phyloP scores from a whole-genome alignment of 2,888 invertebrate species.

The Xylota sylvarum region DNA sequence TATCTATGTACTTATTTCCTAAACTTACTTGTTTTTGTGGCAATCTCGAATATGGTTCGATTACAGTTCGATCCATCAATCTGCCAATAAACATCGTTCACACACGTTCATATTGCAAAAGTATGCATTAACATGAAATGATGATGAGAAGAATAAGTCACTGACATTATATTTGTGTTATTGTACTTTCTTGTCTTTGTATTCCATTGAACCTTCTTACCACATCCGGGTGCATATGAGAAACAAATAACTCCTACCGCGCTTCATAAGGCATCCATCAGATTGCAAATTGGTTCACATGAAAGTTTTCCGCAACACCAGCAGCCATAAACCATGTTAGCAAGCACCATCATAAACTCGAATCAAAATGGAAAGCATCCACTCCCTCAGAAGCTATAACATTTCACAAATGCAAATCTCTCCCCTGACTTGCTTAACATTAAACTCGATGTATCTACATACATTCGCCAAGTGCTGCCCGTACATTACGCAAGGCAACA shows the following conservation, averaged over 20 bases:
- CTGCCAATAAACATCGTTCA: no score
- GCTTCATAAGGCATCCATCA: conserved; percentile 29
- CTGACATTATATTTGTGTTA: no score
- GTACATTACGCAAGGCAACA: conserved; percentile 31
- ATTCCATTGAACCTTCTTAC: neutral
- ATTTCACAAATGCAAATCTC: conserved; percentile 42
- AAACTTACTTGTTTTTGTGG: no score
- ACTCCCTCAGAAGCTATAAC: conserved; percentile 51
- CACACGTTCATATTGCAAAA: no score
- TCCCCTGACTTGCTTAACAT: conserved; percentile 23
- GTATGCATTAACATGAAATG: no score
- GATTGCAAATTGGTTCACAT: conserved; percentile 32
- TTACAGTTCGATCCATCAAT: no score
- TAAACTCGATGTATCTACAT: conserved; percentile 4
- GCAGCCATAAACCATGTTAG: conserved; percentile 26
- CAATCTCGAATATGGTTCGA: no score
- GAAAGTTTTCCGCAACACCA: conserved; percentile 31
- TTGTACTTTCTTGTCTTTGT: neutral
- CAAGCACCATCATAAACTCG: conserved; percentile 49
- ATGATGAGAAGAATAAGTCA: no score
- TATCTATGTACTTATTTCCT: no score
- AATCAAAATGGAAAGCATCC: conserved; percentile 56
- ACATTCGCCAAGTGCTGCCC: conserved; percentile 6
- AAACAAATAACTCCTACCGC: conserved; percentile 12
- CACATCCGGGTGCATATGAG: conserved; percentile 44